Percentiles rank a stretch among this genome's conserved stretches.
Evolutionary conservation across 2,888 invertebrate genomes (phyloP).

Genomic region (Chrysina gloriosa): DNA sequence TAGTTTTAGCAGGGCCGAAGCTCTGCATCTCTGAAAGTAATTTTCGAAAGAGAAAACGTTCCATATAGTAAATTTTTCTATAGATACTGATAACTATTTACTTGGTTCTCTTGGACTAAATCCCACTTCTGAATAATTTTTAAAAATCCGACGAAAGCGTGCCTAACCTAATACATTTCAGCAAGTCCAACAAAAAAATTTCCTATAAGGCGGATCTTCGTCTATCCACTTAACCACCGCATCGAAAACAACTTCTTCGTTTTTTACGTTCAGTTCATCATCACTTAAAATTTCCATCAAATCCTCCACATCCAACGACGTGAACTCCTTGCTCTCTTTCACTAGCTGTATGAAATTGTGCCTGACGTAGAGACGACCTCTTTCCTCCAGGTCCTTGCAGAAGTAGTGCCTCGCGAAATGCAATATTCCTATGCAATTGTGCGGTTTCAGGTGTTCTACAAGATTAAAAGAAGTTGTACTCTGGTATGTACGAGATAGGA

Average conservation of each 20-base stretch:
- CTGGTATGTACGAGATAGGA: constrained; percentile 1
- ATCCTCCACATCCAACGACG: constrained; percentile 71
- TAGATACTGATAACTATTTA: constrained; percentile 18
- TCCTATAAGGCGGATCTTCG: constrained; percentile 69
- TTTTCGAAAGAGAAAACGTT: constrained; percentile 58
- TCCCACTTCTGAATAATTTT: constrained; percentile 50
- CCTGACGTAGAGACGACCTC: constrained; percentile 64
- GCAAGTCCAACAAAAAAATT: constrained; percentile 69
- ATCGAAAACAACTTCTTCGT: constrained; percentile 81
- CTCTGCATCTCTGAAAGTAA: too few relatives aligned
- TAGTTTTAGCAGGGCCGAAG: too few relatives aligned
- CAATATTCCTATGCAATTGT: constrained; percentile 79
- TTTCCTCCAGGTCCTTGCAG: constrained; percentile 74
- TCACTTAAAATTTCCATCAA: constrained; percentile 74
- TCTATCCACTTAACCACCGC: constrained; percentile 79
- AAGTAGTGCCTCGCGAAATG: constrained; percentile 78
- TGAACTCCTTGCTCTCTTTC: constrained; percentile 74
- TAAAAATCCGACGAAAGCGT: constrained; percentile 64
- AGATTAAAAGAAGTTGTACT: constrained; percentile 32
- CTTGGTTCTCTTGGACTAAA: constrained; percentile 48
- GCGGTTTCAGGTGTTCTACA: constrained; percentile 70
- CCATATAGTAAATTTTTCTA: constrained; percentile 58
- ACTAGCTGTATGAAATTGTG: constrained; percentile 66
- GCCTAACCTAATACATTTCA: constrained; percentile 76
- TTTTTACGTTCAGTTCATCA: constrained; percentile 78